These are phyloP conservation scores for Apis mellifera DNA, from an alignment of 1,140 invertebrate genomes.

Conservation along the genomic window DNA sequence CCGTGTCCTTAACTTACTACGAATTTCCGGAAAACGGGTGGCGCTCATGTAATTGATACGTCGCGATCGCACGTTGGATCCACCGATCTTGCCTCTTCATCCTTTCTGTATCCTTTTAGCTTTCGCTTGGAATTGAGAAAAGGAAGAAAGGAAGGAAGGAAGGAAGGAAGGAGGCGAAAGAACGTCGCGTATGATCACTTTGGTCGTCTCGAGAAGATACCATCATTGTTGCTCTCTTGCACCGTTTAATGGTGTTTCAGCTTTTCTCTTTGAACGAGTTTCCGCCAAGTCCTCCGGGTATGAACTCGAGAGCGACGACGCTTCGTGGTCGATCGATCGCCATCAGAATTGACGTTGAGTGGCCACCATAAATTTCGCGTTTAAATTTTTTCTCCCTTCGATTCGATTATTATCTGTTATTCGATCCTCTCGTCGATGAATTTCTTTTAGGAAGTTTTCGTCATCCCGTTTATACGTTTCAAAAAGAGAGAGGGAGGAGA, in stretches of 20 bases:
- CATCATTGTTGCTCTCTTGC: constrained; percentile 54
- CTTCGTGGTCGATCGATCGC: constrained; percentile 38
- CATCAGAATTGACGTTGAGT: constrained; percentile 1
- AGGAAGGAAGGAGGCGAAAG: background rate
- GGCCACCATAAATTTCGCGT: background rate
- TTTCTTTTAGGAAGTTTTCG: background rate
- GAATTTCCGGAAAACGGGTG: constrained; percentile 79
- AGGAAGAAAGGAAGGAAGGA: background rate
- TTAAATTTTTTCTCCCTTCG: background rate
- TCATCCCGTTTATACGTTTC: too few relatives aligned
- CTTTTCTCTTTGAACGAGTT: constrained; percentile 45
- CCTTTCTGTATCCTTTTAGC: background rate
- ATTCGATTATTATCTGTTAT: background rate
- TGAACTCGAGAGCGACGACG: background rate
- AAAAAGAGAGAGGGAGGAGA: background rate
- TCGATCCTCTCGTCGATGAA: background rate
- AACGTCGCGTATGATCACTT: constrained; percentile 42
- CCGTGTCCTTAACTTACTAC: constrained; percentile 80
- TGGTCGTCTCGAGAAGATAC: constrained; percentile 45
- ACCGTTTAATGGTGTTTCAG: constrained; percentile 55
- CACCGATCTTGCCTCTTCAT: background rate
- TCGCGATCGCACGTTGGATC: constrained; percentile 65
- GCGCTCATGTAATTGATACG: constrained; percentile 78
- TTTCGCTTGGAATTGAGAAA: background rate
- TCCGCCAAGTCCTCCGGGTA: constrained; percentile 22